Conservation (phyloP, 2,797 vertebrate species). For the Macropus fuliginosus region DNA sequence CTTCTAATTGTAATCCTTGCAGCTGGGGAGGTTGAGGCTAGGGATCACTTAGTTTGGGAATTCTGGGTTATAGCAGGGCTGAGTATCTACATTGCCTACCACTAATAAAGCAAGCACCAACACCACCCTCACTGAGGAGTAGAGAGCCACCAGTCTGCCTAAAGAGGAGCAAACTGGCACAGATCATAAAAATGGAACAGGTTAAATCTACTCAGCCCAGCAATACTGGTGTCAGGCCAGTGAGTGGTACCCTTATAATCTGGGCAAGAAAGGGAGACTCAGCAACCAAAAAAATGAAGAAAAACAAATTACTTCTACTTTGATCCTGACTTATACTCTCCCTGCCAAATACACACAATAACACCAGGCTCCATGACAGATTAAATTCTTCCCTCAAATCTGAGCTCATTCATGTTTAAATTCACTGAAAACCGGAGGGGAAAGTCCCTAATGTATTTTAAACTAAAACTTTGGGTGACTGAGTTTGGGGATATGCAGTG, state of each 20-base stretch:
- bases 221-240: neutral
- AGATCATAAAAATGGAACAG: neutral
- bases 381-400: neutral
- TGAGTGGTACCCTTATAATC: neutral
- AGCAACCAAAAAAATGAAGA: neutral
- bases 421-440: neutral
- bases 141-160: neutral
- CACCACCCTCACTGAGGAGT: neutral
- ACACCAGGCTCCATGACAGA: conserved; percentile 2
- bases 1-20: neutral
- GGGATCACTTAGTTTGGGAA: neutral
- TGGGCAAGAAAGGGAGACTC: neutral
- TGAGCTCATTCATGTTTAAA: neutral
- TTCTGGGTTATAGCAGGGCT: neutral
- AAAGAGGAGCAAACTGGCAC: neutral
- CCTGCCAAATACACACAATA: neutral
- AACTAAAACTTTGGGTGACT: neutral
- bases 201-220: neutral
- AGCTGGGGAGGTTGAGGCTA: neutral
- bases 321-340: neutral
- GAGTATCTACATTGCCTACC: neutral
- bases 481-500: neutral
- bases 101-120: neutral
- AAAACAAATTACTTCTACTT: conserved; percentile 2
- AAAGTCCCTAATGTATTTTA: conserved; percentile 28